Evolutionary conservation across 2,888 invertebrate species (phyloP), one percentile per base, ranked within the genome.

Genomic region (Notocelia uddmanniana): DNA sequence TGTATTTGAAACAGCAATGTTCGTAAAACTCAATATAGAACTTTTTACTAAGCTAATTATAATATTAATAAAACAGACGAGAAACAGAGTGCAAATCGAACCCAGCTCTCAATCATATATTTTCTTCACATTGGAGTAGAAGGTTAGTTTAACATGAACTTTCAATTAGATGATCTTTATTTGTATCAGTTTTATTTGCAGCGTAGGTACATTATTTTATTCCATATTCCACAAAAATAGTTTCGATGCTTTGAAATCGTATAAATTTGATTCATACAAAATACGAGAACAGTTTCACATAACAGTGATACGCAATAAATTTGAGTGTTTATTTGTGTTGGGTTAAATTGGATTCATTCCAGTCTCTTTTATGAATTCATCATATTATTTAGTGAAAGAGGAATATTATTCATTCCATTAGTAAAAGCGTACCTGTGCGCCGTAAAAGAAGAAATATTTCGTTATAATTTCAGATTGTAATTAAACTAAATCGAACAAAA

Each of bases 251-350:
- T 63, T 63, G 31, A 71, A 54, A 54, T 55, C 31, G 37, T 41
- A 18, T 3, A 19, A 50, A n/a, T 58, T 9, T 9, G n/a, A 57
- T 31, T 23, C 58, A 37, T 26, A 71, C 45, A 54, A n/a, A 34
- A 23, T 34, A 55, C 26, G 15, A 52, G 59, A 21, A 50, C 50
- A 26, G 26, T 11, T 15, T 60, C 9, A 37, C 59, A 52, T 50
- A 41, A 45, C 55, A 69, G 58, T 52, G 23, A 66, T 9, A 26
- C 23, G 26, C 9, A 19, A 60, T 68, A 3, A 26, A 59, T 37
- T 63, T 70, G 52, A 66, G 50, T 63, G 50, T 34, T 63, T 50
- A 62, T 45, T 45, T 50, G 37, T 57, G 41, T 58, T 6, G 58
- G 21, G 59, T 59, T 54, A 54, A 52, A 66, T 59, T 59, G 41